Evolutionary conservation across 2,888 invertebrate species (phyloP), one percentile per base, ranked within the genome.

Genomic region (Oligia strigilis): DNA sequence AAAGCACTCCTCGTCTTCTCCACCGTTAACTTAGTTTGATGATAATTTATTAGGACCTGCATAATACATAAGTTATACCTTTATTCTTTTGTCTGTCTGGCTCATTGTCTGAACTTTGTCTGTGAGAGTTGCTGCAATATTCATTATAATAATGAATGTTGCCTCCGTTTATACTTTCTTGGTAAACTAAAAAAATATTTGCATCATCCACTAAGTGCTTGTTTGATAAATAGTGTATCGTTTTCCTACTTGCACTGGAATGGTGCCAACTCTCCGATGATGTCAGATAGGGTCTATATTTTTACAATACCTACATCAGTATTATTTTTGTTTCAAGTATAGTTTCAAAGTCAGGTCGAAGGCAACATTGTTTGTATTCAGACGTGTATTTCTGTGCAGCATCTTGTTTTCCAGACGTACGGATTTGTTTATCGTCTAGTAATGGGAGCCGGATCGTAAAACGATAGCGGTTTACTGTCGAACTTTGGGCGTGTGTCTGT

Each of bases 371-470:
- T 94, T 95, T 95, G 92, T 95, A 94, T 94, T 91, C 90, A 89
- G 87, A 90, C 86, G 91, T 92, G 88, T 96, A 96, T 96, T 95
- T 95, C 91, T 92, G 94, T 93, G 92, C 90, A 81, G 91, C 91
- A 88, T 93, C 92, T 92, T 94, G 94, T 92, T 94, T 93, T 93
- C 93, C 93, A 92, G 92, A 90, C 91, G 89, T 80, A 88, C 91
- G 89, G 72, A 84, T 70, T 92, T 95, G 95, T 96, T 96, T 95
- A 95, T 95, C 93, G 94, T 93, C 93, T 93, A 93, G 93, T 92
- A 89, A 93, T 93, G 92, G 91, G 90, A 86, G 90, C 88, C 86
- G 84, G 92, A 89, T 94, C 95, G 95, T 96, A 94, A 96, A 96
- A 91, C 91, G 87, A 91, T 92, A 90, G 90, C 91, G 90, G 94